Percentiles rank a stretch among this genome's conserved stretches.
Evolutionary conservation across 2,797 vertebrate genomes (phyloP).

Genomic region (Petrocephalus schoutedeni): DNA sequence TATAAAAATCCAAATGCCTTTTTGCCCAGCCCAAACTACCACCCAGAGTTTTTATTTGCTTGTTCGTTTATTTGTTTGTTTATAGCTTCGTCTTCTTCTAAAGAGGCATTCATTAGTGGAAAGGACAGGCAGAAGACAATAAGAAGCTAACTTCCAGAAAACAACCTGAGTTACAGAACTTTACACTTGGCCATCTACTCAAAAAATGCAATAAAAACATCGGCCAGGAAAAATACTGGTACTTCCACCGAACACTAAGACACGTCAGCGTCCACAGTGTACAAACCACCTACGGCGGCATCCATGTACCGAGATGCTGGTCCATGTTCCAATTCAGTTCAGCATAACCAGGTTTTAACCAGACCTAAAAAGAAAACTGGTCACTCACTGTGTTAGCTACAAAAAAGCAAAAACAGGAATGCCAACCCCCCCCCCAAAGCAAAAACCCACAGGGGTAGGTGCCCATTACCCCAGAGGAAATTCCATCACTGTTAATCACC

Average conservation of each 20-base stretch:
- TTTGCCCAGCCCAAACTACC: background rate
- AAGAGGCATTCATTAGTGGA: background rate
- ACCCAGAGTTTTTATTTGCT: background rate
- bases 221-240: background rate
- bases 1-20: background rate
- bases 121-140: background rate
- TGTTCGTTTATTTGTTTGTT: background rate
- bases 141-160: background rate
- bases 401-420: constrained; percentile 37
- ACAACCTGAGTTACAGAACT: background rate
- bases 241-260: background rate
- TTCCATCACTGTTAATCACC: constrained; percentile 10
- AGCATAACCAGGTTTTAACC: background rate
- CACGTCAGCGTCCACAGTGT: background rate
- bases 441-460: background rate
- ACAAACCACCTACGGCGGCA: background rate
- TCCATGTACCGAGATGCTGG: background rate
- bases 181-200: background rate
- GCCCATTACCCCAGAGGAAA: constrained; percentile 2
- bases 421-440: constrained; percentile 17
- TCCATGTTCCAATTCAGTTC: background rate
- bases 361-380: background rate
- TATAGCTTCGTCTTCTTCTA: background rate
- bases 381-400: background rate
- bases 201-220: background rate